Base-by-base conservation (phyloP, 2,797 vertebrate species). In the Odontamblyopus rebecca region DNA sequence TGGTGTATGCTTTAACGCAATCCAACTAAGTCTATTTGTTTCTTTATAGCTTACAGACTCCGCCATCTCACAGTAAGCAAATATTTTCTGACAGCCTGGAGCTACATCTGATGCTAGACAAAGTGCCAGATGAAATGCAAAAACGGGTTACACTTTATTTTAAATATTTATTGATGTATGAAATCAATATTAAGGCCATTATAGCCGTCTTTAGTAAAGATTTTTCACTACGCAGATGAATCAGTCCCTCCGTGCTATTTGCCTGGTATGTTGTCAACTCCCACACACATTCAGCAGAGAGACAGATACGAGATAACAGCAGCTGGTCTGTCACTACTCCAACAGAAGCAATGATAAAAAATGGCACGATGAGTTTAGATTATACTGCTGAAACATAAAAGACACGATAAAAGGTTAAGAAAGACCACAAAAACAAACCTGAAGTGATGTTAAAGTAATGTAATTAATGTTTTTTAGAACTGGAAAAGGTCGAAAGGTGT, bases 221-320 rank as follows among this genome's bases (percentile, higher is more conserved):
- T 5, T 62, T 69, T 16, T 72, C 41, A 60, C 62, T 73, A 50
- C 63, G 32, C 1, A 18, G 38, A 72, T n/a, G 29, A 72, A 63
- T 82, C 70, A 74, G 73, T 59, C 35, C 70, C 74, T 71, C n/a
- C 69, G 73, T 54, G 16, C 27, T 1, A 66, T 66, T 41, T 44
- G n/a, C 50, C 72, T 50, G 71, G 64, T 50, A 72, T 78, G 38
- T 74, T 12, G 68, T 67, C 72, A 57, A 70, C 73, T 71, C 82
- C 79, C 62, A 85, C 80, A 73, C 71, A 78, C 60, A 41, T 57
- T 68, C 71, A 80, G 69, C 60, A 59, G 51, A 65, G 68, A 76
- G 75, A 85, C 41, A 41, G 53, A 19, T n/a, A 23, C 19, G 23
- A 23, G 54, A 26, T 19, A 54, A 76, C 65, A 75, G 50, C 73